Base-by-base conservation (phyloP, 2,113 vertebrate genomes). In the Atherinomorus stipes region DNA sequence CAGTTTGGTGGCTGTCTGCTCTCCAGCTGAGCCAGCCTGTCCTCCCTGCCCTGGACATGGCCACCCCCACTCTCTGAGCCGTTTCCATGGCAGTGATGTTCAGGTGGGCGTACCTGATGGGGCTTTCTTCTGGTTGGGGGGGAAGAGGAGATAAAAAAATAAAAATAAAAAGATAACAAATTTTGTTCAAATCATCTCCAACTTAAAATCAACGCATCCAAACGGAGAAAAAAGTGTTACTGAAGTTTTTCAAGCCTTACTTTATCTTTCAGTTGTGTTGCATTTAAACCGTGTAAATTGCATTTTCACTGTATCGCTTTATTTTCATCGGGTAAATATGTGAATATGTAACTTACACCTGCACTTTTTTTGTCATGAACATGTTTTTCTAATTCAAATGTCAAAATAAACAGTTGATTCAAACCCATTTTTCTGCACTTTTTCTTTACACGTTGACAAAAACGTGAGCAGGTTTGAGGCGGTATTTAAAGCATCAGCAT, bases 31-130 rank as follows among this genome's bases (percentile, higher is more conserved):
- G 92, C 93, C 80, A 95, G 83, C 49, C 94, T 92, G 18, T 96
- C 94, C 85, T 96, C 87, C 38, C 94, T 88, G 65, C 91, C 87
- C 89, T 93, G 94, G 0, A 95, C 95, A 0, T 95, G 96, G 88
- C 94, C 0, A 86, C 92, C 12, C 96, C 95, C 59, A 95, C 96
- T 26, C 93, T 93, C 75, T 95, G 95, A 10, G 95, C 95, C 0
- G 93, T 95, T 91, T 95, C 95, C 0, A 95, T 96, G 72, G 96
- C 95, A 1, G 76, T 19, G 2, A 95, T 93, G 90, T 98, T 92
- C 1, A 96, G 96, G 85, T 96, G 96, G 12, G 94, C 94, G 0
- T 96, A 96, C 9, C 92, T 90, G 19, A 95, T 94, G 12, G 94
- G 81, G 2, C 93, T 86, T 0, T 89, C 84, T 45, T 94, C 96